These are phyloP conservation scores for Drosophila cyrtoloma DNA, from an alignment of 2,888 invertebrate species.

Conservation along the genomic window DNA sequence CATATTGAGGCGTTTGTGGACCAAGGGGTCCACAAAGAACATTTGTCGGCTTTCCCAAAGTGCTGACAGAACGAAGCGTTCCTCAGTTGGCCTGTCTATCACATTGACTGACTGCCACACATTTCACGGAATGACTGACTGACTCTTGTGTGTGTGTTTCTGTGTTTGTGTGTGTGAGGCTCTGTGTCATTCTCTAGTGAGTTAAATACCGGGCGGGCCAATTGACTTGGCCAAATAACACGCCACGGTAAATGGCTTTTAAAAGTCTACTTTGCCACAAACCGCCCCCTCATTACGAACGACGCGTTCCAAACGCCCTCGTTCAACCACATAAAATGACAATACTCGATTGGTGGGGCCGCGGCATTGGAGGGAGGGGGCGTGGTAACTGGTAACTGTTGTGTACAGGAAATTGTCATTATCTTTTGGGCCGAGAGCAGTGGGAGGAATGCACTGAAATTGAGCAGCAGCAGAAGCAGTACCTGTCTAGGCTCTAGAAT, in stretches of 20 bases:
- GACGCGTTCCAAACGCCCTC: slow-evolving; percentile 79
- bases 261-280: slow-evolving; percentile 80
- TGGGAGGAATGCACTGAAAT: slow-evolving; percentile 28
- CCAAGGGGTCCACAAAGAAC: slow-evolving; percentile 21
- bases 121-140: slow-evolving; percentile 49
- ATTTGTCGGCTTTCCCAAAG: slow-evolving; percentile 72
- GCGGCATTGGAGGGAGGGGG: not conserved
- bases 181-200: slow-evolving; percentile 50
- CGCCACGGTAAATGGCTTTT: slow-evolving; percentile 80
- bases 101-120: slow-evolving; percentile 82
- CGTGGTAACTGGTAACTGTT: slow-evolving; percentile 4
- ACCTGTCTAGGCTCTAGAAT: slow-evolving; percentile 44
- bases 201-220: slow-evolving; percentile 64
- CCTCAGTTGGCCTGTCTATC: slow-evolving; percentile 70
- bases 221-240: slow-evolving; percentile 78
- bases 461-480: slow-evolving; percentile 21
- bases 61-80: slow-evolving; percentile 40
- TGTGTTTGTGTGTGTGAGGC: slow-evolving; percentile 7
- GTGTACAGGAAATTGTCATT: slow-evolving; percentile 72
- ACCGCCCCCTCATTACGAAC: slow-evolving; percentile 83
- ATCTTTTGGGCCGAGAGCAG: slow-evolving; percentile 48
- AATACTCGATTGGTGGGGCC: slow-evolving; percentile 32
- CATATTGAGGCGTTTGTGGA: slow-evolving; percentile 22
- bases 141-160: not conserved
- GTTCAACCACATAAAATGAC: slow-evolving; percentile 58